These are phyloP conservation scores for Palloptera scutellata DNA, from an alignment of 2,888 invertebrate genomes.

Conservation along the genomic window DNA sequence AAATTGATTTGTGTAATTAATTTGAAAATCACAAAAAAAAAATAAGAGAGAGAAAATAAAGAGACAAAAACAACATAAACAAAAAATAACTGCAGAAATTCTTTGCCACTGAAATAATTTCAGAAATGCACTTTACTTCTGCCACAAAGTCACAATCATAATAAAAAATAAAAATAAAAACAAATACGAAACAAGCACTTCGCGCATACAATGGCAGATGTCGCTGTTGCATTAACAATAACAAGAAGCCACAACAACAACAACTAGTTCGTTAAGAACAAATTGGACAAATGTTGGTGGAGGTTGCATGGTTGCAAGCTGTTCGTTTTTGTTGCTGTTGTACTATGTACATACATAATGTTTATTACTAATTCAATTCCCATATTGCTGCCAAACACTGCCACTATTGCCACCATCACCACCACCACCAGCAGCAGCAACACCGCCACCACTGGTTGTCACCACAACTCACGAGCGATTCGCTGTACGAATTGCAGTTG, in stretches of 20 bases:
- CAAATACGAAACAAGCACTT: neutral
- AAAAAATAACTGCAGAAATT: conserved; percentile 39
- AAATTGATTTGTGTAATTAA: conserved; percentile 62
- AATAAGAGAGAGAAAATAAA: conserved; percentile 37
- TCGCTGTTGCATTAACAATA: conserved; percentile 17
- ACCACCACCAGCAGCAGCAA: conserved; percentile 17
- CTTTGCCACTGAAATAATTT: conserved; percentile 35
- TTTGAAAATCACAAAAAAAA: conserved; percentile 50
- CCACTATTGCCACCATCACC: conserved; percentile 36
- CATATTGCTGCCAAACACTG: conserved; percentile 44
- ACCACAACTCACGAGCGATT: neutral
- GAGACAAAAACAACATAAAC: conserved; percentile 43
- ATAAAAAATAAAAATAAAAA: too few relatives aligned
- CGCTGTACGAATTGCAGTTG: conserved; percentile 18
- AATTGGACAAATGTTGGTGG: conserved; percentile 27
- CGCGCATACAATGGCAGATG: conserved; percentile 19
- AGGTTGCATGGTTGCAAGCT: conserved; percentile 29
- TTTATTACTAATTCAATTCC: conserved; percentile 38
- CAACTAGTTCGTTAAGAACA: conserved; percentile 25
- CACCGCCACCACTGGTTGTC: conserved; percentile 22
- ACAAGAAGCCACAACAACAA: conserved; percentile 15
- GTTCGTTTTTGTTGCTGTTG: conserved; percentile 34
- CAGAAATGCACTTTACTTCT: conserved; percentile 49
- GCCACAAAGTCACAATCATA: conserved; percentile 21
- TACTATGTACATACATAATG: conserved; percentile 40